A percentile compares a stretch with the other conserved stretches of the same genome.
Conservation (phyloP, 1,140 invertebrate genomes). For the Cardiocondyla obscurior region DNA sequence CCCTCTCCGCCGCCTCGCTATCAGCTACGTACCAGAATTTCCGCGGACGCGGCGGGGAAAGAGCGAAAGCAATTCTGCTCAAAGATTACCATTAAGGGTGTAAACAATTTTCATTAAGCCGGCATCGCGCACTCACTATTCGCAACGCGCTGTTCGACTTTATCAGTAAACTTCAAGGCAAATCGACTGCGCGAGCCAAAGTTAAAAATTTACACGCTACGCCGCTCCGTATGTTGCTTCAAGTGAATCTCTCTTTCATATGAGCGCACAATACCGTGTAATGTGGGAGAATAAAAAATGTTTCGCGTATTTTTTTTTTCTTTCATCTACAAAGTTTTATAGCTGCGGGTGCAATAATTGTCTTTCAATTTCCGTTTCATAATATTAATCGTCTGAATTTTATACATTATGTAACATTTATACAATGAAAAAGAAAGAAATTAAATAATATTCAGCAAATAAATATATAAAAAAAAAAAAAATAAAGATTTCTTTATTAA, state of each 20-base stretch:
- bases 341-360: not conserved
- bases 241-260: slow-evolving; percentile 29
- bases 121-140: slow-evolving; percentile 38
- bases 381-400: not conserved
- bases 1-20: slow-evolving; percentile 12
- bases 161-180: slow-evolving; percentile 50
- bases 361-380: not conserved
- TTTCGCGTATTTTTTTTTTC: not conserved
- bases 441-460: not conserved
- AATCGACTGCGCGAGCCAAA: slow-evolving; percentile 32
- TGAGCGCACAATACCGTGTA: not conserved
- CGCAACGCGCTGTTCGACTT: slow-evolving; percentile 46
- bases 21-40: slow-evolving; percentile 47
- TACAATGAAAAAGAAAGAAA: not conserved
- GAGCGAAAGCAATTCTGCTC: slow-evolving; percentile 53
- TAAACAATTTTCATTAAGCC: slow-evolving; percentile 69
- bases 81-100: slow-evolving; percentile 62
- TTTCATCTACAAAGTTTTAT: not conserved
- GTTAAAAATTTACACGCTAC: slow-evolving; percentile 52
- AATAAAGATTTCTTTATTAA: no score
- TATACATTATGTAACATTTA: not conserved
- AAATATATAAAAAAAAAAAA: not conserved
- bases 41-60: slow-evolving; percentile 20
- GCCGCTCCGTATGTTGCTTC: not conserved
- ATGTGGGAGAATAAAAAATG: not conserved